Evolutionary conservation across 2,888 invertebrate genomes (phyloP), one percentile per base, ranked within the genome.

Genomic region (Apoderus coryli): DNA sequence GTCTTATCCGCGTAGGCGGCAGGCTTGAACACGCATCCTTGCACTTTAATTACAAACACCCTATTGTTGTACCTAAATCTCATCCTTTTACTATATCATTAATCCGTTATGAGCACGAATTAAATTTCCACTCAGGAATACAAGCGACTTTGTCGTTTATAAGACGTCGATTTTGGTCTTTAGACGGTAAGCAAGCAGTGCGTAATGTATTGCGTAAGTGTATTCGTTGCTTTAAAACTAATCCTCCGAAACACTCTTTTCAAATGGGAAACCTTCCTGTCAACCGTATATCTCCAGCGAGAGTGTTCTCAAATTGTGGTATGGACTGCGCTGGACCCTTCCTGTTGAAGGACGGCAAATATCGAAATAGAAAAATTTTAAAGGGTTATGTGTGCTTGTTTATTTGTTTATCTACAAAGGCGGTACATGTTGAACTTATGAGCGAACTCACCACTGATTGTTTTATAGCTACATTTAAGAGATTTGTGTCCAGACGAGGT

Each of bases 281-380:
- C n/a, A 12, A 24, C 10, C 22, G 41, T 9, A 27, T 38, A 11
- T 33, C 16, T 14, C 40, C 37, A 22, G 13, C 32, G 3, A 32
- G 34, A 24, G 35, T 41, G 7, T 43, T 43, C 22, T 14, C 15
- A 16, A 25, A 22, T 27, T 24, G 27, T 15, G 40, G 37, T 7
- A 24, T 40, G 3, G 41, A 43, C 33, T 41, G 31, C 34, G 37
- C 41, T 6, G 37, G 40, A 16, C 38, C 38, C 2, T 41, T 33
- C 29, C 22, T 28, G 9, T 35, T 40, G 7, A 39, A 38, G 16
- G 31, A 36, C 23, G 16, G 31, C 19, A 38, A 38, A 29, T 12
- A 26, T n/a, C 23, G 33, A 27, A 32, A 28, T 25, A 19, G 31
- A 23, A 26, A 22, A 13, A n/a, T 39, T 6, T 31, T 38, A 13